phyloP scores from a whole-genome alignment of 2,888 invertebrate species.

The Pyrrhosoma nymphula region DNA sequence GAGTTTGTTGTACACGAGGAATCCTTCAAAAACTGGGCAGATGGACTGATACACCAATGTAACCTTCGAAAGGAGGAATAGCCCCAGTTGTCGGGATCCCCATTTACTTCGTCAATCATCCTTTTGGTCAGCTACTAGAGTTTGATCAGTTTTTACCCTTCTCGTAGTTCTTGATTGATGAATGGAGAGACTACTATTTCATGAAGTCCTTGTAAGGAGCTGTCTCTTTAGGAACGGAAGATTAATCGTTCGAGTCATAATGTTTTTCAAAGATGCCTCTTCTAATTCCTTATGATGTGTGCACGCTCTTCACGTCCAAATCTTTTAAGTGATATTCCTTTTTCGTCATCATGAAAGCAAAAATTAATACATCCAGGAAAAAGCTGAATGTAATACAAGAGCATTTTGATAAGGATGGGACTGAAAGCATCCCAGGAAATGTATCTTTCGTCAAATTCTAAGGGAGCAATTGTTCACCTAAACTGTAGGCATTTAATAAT shows the following conservation, averaged over 20 bases:
- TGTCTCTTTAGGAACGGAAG: background rate
- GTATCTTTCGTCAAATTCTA: too few relatives aligned
- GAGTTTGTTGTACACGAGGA: too few relatives aligned
- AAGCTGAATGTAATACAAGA: background rate
- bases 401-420: background rate
- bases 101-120: conserved; percentile 29
- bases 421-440: too few relatives aligned
- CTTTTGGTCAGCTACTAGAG: background rate
- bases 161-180: conserved; percentile 49
- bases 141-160: conserved; percentile 37
- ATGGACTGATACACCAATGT: background rate
- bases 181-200: conserved; percentile 12
- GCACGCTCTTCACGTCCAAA: background rate
- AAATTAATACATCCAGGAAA: background rate
- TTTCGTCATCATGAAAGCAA: background rate
- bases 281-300: background rate
- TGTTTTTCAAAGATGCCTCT: conserved; percentile 4
- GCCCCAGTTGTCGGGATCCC: background rate
- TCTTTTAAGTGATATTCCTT: background rate
- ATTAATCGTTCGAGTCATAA: conserved; percentile 42
- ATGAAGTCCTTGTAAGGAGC: background rate
- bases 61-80: background rate
- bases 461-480: too few relatives aligned
- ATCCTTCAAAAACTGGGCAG: too few relatives aligned
- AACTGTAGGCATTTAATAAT: too few relatives aligned